Evolutionary conservation across 2,113 vertebrate genomes (phyloP).

Genomic region (Trinectes maculatus): DNA sequence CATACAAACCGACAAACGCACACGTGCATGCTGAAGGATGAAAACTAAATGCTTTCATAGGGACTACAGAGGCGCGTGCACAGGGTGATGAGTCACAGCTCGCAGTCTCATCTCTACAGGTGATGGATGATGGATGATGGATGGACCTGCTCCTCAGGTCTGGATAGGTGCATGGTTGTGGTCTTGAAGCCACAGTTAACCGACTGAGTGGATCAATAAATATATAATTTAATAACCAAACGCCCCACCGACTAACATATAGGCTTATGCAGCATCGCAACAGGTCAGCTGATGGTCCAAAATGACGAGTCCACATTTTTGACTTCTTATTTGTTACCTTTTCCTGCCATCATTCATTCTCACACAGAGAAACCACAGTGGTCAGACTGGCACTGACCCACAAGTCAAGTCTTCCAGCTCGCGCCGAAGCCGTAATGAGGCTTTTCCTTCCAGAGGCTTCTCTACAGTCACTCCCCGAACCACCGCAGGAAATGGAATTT

Average conservation of each 20-base stretch:
- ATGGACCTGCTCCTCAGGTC: background rate
- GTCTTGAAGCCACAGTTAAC: too few species aligned
- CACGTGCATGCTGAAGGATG: background rate
- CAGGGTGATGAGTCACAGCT: background rate
- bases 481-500: slow-evolving; percentile 75
- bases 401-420: slow-evolving; percentile 50
- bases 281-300: background rate
- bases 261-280: background rate
- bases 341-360: slow-evolving; percentile 9
- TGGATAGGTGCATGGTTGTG: background rate
- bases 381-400: slow-evolving; percentile 59
- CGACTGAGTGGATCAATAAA: too few species aligned
- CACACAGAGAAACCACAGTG: slow-evolving; percentile 40
- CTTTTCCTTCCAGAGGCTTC: slow-evolving; percentile 73
- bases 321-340: slow-evolving; percentile 4
- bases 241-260: background rate
- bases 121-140: background rate
- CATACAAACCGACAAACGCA: slow-evolving; percentile 22
- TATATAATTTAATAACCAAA: background rate
- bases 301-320: background rate
- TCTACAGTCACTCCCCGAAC: slow-evolving; percentile 55
- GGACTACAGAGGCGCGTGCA: background rate
- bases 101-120: slow-evolving; percentile 1
- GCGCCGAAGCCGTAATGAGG: slow-evolving; percentile 66
- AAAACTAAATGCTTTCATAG: background rate